Base-by-base conservation (phyloP, 2,888 invertebrate genomes). In the Enchytraeus crypticus region DNA sequence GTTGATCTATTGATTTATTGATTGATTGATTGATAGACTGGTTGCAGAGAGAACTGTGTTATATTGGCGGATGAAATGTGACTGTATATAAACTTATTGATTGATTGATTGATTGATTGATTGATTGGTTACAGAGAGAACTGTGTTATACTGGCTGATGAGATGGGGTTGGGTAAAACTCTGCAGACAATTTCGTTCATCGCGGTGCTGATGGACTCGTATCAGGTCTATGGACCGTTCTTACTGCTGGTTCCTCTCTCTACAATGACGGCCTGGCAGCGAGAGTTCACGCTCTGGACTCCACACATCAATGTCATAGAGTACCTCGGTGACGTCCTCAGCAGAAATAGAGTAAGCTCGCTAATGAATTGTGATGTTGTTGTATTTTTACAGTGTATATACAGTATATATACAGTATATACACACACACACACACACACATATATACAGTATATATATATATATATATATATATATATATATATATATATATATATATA, bases 151-250 rank as follows among this genome's bases (percentile, higher is more conserved):
- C 83, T 98, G 71, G 98, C 98, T 27, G 98, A 99, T 82, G 98
- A 99, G 83, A 99, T 98, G 98, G 98, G 98, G 65, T 84, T 95
- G 68, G 95, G 93, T 72, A 95, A 95, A 85, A 95, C 95, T 14
- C 83, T 86, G 72, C 90, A 98, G 85, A 93, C 96, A 2, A 96
- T 98, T 76, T 90, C 92, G 79, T 95, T 92, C 81, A 84, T 98
- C 60, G 89, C 92, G 78, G 90, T 92, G 75, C 84, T 98, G 64
- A 93, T 92, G 80, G 86, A 92, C 81, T 84, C 87, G 1, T 89
- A 96, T 80, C 88, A 90, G 77, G 82, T 97, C 56, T 89, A 92
- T 79, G 98, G 98, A 30, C 98, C 98, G 64, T 98, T 88, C 82
- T 84, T 99, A 58, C 85, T 98, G 75, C 96, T 98, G 56, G 96